phyloP scores from a whole-genome alignment of 2,113 vertebrate species.

The Pterocles gutturalis region DNA sequence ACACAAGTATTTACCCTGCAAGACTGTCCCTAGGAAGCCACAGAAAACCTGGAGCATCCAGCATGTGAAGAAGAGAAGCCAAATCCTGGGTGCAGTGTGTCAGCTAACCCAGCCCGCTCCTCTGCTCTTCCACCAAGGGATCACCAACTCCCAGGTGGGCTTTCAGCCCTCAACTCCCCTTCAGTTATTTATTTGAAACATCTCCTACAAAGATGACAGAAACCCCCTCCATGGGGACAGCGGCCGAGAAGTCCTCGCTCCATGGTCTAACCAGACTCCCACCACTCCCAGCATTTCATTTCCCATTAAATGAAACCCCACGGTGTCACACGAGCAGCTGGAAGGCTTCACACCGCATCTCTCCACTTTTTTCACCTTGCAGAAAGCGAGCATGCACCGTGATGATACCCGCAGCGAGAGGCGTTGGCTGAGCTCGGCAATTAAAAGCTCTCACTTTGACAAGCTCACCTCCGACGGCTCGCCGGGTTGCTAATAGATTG shows the following conservation, averaged over 20 bases:
- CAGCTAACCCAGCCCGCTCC: not conserved
- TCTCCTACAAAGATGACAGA: not conserved
- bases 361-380: not conserved
- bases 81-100: accelerated
- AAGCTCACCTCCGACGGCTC: not conserved
- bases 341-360: not conserved
- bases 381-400: accelerated
- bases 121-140: not conserved
- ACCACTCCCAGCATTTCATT: accelerated
- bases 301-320: not conserved
- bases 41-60: accelerated
- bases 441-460: not conserved
- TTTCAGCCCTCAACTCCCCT: not conserved
- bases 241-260: not conserved
- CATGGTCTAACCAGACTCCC: not conserved
- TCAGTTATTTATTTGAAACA: not conserved
- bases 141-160: not conserved
- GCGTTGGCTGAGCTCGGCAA: not conserved
- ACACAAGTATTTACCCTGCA: not conserved
- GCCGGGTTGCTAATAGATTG: not conserved
- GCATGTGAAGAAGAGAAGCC: not conserved
- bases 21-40: not conserved
- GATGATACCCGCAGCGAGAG: accelerated
- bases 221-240: accelerated
- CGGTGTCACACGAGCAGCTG: accelerated